Evolutionary conservation across 1,140 invertebrate genomes (phyloP).

Genomic region (Liolophura sinensis): DNA sequence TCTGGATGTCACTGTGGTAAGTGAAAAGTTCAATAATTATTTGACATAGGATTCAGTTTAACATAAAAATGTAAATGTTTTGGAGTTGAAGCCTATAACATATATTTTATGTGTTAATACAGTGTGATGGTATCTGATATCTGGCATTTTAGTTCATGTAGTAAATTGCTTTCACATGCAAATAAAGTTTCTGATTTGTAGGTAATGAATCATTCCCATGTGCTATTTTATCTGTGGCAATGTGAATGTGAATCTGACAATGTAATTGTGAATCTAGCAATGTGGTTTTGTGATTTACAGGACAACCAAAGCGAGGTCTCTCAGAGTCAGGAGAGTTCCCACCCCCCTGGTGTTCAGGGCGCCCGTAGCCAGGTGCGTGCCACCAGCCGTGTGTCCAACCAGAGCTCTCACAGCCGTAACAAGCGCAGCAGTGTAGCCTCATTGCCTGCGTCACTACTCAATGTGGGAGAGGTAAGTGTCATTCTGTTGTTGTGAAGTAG

Average conservation of each 20-base stretch:
- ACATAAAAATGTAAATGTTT: no score
- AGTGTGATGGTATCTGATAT: no score
- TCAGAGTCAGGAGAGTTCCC: constrained; percentile 39
- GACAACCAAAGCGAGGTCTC: constrained; percentile 47
- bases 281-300: constrained; percentile 15
- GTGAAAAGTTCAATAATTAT: not conserved
- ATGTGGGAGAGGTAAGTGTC: constrained; percentile 49
- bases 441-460: constrained; percentile 49
- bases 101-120: no score
- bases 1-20: no score
- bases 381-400: constrained; percentile 48
- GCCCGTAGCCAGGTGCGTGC: constrained; percentile 39
- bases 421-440: constrained; percentile 53
- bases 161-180: no score
- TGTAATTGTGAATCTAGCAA: not conserved
- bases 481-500: not conserved
- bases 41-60: no score
- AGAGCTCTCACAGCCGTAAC: constrained; percentile 47
- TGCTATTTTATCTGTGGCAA: no score
- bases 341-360: constrained; percentile 10
- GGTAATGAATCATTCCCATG: no score
- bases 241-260: no score
- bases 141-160: no score
- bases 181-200: no score
- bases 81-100: no score